phyloP scores from a whole-genome alignment of 2,888 invertebrate species.

The Cheilosia soror region DNA sequence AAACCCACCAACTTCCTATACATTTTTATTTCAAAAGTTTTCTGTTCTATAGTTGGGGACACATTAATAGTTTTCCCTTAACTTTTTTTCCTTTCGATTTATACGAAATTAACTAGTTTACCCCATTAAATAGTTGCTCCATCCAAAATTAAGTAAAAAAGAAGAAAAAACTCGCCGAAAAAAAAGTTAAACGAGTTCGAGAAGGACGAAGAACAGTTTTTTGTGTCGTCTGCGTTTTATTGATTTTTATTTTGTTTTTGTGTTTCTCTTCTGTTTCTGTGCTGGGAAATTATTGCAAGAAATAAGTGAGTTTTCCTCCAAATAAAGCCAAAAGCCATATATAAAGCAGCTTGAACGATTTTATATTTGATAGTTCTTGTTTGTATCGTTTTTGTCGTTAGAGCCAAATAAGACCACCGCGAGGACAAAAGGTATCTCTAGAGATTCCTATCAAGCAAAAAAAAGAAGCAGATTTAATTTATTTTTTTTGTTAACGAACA shows the following conservation, averaged over 20 bases:
- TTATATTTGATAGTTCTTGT: slow-evolving; percentile 11
- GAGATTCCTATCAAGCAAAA: slow-evolving; percentile 39
- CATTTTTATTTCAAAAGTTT: slow-evolving; percentile 29
- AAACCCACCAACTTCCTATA: slow-evolving; percentile 14
- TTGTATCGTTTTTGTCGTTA: slow-evolving; percentile 38
- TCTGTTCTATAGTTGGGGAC: slow-evolving; percentile 44
- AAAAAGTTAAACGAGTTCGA: slow-evolving; percentile 15
- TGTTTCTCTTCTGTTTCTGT: slow-evolving; percentile 50
- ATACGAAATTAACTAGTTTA: slow-evolving; percentile 33
- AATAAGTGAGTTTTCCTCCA: slow-evolving; percentile 16
- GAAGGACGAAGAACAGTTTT: slow-evolving; percentile 41
- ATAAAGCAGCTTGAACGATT: slow-evolving; percentile 17
- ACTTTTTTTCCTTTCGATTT: slow-evolving; percentile 46
- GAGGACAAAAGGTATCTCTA: slow-evolving; percentile 50
- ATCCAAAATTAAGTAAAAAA: slow-evolving; percentile 21
- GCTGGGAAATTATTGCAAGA: slow-evolving; percentile 48
- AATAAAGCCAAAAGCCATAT: not conserved
- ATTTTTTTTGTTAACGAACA: slow-evolving; percentile 47
- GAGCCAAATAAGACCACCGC: slow-evolving; percentile 17
- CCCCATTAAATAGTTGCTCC: slow-evolving; percentile 50
- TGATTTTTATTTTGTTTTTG: slow-evolving; percentile 68
- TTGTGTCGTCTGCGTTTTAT: slow-evolving; percentile 72
- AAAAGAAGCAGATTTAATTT: slow-evolving; percentile 45
- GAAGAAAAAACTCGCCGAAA: slow-evolving; percentile 5
- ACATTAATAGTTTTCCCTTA: slow-evolving; percentile 8